phyloP scores from a whole-genome alignment of 2,888 invertebrate genomes.

The Rotaria socialis region DNA sequence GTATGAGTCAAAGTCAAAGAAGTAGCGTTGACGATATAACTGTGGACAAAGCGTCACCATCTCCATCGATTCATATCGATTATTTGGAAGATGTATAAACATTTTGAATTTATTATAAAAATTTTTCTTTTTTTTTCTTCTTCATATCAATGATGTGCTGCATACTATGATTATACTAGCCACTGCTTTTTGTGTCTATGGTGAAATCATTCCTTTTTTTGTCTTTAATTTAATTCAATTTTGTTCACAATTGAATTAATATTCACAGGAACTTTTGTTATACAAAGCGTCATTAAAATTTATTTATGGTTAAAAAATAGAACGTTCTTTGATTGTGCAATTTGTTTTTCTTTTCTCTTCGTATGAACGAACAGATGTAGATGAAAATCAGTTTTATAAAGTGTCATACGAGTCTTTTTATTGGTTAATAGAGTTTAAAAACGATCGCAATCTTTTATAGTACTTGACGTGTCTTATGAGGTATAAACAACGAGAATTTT shows the following conservation, averaged over 20 bases:
- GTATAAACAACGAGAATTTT: too few species aligned
- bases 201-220: background rate
- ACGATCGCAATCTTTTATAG: too few species aligned
- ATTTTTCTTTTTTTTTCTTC: background rate
- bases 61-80: background rate
- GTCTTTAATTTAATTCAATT: background rate
- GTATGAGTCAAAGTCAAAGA: background rate
- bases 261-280: background rate
- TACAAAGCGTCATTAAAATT: background rate
- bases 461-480: too few species aligned
- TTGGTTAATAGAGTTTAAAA: too few species aligned
- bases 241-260: background rate
- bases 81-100: slow-evolving; percentile 20
- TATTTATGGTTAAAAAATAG: background rate
- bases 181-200: background rate
- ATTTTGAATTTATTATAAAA: background rate
- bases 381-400: too few species aligned
- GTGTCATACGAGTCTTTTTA: too few species aligned
- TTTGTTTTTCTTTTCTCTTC: slow-evolving; percentile 74
- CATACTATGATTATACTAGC: background rate
- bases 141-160: background rate
- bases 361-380: slow-evolving; percentile 61
- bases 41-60: background rate
- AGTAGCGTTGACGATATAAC: slow-evolving; percentile 23
- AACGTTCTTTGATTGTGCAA: too few species aligned